phyloP scores from a whole-genome alignment of 2,113 vertebrate genomes.

The Papio anubis region DNA sequence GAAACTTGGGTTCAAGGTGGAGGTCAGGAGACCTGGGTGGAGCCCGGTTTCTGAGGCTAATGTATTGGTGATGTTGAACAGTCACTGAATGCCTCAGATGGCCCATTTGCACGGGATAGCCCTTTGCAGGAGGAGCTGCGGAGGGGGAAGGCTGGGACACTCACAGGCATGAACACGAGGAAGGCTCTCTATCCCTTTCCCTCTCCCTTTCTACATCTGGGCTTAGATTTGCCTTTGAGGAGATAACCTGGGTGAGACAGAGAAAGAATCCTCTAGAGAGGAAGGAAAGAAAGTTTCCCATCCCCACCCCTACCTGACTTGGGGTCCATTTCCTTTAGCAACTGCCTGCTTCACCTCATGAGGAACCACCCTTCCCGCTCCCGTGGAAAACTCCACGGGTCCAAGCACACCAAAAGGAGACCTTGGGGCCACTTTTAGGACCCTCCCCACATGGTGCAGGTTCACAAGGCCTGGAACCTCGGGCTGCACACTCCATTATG shows the following conservation, averaged over 20 bases:
- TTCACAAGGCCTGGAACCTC: not conserved
- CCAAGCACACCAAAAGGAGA: not conserved
- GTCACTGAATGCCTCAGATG: not conserved
- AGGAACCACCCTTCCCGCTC: not conserved
- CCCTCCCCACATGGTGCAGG: not conserved
- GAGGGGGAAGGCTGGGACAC: not conserved
- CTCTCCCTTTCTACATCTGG: not conserved
- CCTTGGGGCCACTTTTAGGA: not conserved
- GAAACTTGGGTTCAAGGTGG: not conserved
- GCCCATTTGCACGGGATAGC: not conserved
- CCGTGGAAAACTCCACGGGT: too few relatives aligned
- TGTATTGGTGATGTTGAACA: not conserved
- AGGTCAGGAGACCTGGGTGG: not conserved
- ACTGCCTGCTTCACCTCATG: not conserved
- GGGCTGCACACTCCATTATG: not conserved
- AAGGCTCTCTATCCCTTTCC: not conserved
- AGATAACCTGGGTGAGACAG: not conserved
- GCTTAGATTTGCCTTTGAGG: not conserved
- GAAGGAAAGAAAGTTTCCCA: not conserved
- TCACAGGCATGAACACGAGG: accelerated
- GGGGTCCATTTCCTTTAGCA: not conserved
- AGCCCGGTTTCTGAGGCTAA: not conserved
- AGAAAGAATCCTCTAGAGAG: not conserved
- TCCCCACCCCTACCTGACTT: too few relatives aligned
- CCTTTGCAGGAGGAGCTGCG: too few relatives aligned